phyloP scores from a whole-genome alignment of 2,888 invertebrate genomes.

The Rhagonycha lutea region DNA sequence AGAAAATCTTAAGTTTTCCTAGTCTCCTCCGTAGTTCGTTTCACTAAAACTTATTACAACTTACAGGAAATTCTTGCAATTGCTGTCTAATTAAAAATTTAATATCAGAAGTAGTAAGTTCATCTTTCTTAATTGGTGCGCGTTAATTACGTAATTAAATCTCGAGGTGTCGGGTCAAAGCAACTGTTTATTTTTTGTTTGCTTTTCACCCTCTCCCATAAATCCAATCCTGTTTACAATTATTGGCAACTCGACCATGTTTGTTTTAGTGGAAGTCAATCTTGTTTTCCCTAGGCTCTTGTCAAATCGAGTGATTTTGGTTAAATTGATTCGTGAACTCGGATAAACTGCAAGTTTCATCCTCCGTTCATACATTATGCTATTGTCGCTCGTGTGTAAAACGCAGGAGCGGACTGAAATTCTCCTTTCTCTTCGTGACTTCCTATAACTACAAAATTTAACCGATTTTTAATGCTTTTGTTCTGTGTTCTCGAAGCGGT shows the following conservation, averaged over 20 bases:
- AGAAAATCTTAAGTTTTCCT: not conserved
- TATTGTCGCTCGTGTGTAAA: not conserved
- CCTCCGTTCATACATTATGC: not conserved
- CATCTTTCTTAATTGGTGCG: not conserved
- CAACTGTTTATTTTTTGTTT: not conserved
- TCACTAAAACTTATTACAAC: not conserved
- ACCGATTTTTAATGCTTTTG: not conserved
- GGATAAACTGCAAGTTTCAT: slow-evolving; percentile 17
- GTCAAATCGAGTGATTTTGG: slow-evolving; percentile 20
- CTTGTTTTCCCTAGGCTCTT: slow-evolving; percentile 12
- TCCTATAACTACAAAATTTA: not conserved
- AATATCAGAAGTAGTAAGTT: not conserved
- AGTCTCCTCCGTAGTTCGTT: not conserved
- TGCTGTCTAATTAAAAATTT: not conserved
- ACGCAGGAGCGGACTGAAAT: not conserved
- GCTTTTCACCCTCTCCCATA: not conserved
- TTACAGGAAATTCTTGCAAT: not conserved
- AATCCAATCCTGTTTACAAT: not conserved
- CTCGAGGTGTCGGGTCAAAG: not conserved
- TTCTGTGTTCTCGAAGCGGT: too few relatives aligned
- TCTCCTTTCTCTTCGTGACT: not conserved
- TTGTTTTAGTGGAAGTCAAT: slow-evolving; percentile 3
- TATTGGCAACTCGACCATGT: not conserved
- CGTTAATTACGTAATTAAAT: not conserved
- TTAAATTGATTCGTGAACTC: slow-evolving; percentile 28